Evolutionary conservation across 2,113 vertebrate species (phyloP).

Genomic region (Macquaria australasica): DNA sequence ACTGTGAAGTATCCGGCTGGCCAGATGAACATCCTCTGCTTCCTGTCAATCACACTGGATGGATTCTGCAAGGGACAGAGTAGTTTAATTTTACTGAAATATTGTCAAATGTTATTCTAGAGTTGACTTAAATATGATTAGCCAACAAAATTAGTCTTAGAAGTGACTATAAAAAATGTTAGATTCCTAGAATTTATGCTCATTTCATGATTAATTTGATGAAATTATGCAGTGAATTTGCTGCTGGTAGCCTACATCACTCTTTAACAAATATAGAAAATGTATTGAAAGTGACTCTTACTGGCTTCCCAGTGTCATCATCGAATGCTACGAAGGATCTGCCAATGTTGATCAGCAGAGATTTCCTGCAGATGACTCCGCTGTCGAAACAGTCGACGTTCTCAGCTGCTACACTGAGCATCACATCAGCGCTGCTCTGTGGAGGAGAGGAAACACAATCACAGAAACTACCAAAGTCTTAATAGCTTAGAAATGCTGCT

Average conservation of each 20-base stretch:
- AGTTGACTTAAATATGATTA: not conserved
- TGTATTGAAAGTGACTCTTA: slow-evolving; percentile 76
- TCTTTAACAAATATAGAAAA: not conserved
- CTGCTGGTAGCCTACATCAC: not conserved
- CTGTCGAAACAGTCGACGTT: slow-evolving; percentile 93
- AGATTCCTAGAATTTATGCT: not conserved
- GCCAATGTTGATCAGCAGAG: slow-evolving; percentile 88
- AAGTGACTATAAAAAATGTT: not conserved
- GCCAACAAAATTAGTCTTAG: not conserved
- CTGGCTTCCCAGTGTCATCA: slow-evolving; percentile 91
- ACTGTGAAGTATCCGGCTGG: slow-evolving; percentile 92
- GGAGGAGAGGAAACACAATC: slow-evolving; percentile 32
- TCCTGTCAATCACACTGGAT: slow-evolving; percentile 87
- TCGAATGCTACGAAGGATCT: slow-evolving; percentile 89
- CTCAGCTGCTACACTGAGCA: slow-evolving; percentile 88
- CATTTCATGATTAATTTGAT: not conserved
- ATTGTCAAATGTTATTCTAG: not conserved
- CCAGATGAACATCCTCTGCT: slow-evolving; percentile 89
- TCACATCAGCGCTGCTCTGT: slow-evolving; percentile 87
- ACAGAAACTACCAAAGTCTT: not conserved
- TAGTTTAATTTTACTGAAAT: not conserved
- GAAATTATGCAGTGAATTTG: not conserved
- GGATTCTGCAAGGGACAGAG: slow-evolving; percentile 83
- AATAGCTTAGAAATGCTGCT: not conserved
- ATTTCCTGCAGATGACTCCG: slow-evolving; percentile 93